A percentile compares a stretch with the other conserved stretches of the same genome.
Evolutionary conservation across 2,888 invertebrate species (phyloP).

Genomic region (Pachymerium ferrugineum): DNA sequence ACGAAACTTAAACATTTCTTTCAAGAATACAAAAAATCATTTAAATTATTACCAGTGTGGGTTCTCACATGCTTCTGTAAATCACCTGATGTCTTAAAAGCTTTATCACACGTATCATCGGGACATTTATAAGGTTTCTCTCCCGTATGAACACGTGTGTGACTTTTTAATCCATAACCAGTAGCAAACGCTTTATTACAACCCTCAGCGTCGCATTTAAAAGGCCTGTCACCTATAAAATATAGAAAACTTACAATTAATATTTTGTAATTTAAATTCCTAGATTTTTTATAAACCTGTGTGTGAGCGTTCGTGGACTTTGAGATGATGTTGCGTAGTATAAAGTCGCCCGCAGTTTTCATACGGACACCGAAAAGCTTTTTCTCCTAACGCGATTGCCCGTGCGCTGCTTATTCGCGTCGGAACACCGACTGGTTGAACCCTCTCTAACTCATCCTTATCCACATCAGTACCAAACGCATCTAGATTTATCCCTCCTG

Average conservation of each 20-base stretch:
- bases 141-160: conserved; percentile 57
- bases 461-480: conserved; percentile 32
- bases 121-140: conserved; percentile 57
- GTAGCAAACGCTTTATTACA: conserved; percentile 51
- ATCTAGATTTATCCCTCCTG: conserved; percentile 35
- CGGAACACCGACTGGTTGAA: neutral
- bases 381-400: conserved; percentile 42
- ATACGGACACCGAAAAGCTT: conserved; percentile 46
- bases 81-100: conserved; percentile 59
- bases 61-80: conserved; percentile 57
- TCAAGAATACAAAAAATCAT: neutral
- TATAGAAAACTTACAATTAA: neutral
- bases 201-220: conserved; percentile 45
- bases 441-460: conserved; percentile 1
- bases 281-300: conserved; percentile 41
- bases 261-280: no score
- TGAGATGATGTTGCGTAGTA: conserved; percentile 49
- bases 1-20: neutral
- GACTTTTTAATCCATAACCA: conserved; percentile 55
- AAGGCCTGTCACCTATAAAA: conserved; percentile 45
- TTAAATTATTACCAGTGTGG: conserved; percentile 52
- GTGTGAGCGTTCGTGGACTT: conserved; percentile 50
- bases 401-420: conserved; percentile 32
- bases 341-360: conserved; percentile 47
- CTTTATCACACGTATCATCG: conserved; percentile 53